phyloP scores from a whole-genome alignment of 2,888 invertebrate species.

The Drosophila basisetae region DNA sequence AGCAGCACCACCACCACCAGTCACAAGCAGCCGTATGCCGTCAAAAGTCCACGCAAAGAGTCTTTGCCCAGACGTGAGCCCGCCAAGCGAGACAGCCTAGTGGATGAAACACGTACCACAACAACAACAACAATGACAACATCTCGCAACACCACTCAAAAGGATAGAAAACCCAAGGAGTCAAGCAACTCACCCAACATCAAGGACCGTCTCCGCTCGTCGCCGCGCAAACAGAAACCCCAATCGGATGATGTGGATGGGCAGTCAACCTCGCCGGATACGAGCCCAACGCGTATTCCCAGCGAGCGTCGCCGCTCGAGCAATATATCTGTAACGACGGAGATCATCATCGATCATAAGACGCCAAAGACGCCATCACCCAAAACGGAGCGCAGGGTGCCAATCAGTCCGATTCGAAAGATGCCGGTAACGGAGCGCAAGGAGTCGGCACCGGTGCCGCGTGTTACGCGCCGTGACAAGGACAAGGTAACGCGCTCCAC shows the following conservation, averaged over 20 bases:
- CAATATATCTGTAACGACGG: constrained; percentile 82
- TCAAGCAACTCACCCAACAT: constrained; percentile 47
- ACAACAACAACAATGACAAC: constrained; percentile 27
- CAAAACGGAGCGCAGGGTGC: constrained; percentile 35
- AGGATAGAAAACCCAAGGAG: constrained; percentile 52
- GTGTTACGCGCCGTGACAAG: constrained; percentile 85
- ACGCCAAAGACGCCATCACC: constrained; percentile 71
- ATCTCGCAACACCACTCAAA: constrained; percentile 27
- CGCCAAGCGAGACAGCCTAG: constrained; percentile 54
- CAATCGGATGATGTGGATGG: constrained; percentile 70
- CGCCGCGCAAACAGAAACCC: constrained; percentile 72
- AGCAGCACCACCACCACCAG: constrained; percentile 11
- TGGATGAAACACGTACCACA: constrained; percentile 55
- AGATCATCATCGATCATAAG: constrained; percentile 82
- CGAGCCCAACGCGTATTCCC: constrained; percentile 71
- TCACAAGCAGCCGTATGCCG: constrained; percentile 25
- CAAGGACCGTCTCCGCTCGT: constrained; percentile 79
- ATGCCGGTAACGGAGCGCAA: constrained; percentile 84
- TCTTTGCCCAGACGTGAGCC: constrained; percentile 54
- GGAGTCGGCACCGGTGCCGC: constrained; percentile 85
- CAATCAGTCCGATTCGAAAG: constrained; percentile 69
- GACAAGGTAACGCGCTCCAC: constrained; percentile 87
- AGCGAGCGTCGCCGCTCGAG: constrained; percentile 82
- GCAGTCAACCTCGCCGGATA: constrained; percentile 72
- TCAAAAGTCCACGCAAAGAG: constrained; percentile 65